Evolutionary conservation across 2,797 vertebrate species (phyloP).

Genomic region (Platyrinchus mystaceus): DNA sequence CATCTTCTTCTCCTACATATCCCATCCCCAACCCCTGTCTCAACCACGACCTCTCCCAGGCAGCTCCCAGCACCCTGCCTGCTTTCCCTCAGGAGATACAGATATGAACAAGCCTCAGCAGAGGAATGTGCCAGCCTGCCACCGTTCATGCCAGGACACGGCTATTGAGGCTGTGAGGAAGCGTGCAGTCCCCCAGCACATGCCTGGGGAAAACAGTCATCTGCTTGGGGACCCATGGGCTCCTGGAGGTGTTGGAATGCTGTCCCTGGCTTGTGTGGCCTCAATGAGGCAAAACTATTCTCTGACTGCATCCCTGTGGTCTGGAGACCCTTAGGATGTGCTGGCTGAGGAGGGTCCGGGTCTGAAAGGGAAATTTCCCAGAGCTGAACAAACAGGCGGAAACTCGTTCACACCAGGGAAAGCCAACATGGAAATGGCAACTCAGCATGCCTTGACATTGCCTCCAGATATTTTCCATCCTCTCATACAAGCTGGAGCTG

Average conservation of each 20-base stretch:
- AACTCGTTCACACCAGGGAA: slow-evolving; percentile 39
- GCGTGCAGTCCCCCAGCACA: neutral
- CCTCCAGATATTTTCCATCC: slow-evolving; percentile 71
- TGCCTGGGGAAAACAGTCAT: neutral
- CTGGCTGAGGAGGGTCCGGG: neutral
- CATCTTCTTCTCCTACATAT: neutral
- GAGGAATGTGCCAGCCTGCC: neutral
- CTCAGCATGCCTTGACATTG: slow-evolving; percentile 63
- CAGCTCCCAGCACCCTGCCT: neutral
- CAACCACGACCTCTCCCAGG: neutral
- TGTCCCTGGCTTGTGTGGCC: accelerated
- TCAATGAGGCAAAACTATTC: neutral
- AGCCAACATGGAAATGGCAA: slow-evolving; percentile 65
- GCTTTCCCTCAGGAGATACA: neutral
- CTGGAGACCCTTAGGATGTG: neutral
- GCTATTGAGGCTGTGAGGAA: neutral
- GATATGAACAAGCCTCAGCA: neutral
- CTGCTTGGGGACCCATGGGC: accelerated
- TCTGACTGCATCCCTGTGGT: neutral
- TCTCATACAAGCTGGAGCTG: slow-evolving; percentile 53
- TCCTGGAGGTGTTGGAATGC: neutral
- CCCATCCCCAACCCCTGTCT: neutral
- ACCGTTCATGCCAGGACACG: neutral
- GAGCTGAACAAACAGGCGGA: slow-evolving; percentile 35
- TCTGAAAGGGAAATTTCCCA: slow-evolving; percentile 56